Conservation (phyloP, 1,140 invertebrate genomes). For the Drosophila teissieri region DNA sequence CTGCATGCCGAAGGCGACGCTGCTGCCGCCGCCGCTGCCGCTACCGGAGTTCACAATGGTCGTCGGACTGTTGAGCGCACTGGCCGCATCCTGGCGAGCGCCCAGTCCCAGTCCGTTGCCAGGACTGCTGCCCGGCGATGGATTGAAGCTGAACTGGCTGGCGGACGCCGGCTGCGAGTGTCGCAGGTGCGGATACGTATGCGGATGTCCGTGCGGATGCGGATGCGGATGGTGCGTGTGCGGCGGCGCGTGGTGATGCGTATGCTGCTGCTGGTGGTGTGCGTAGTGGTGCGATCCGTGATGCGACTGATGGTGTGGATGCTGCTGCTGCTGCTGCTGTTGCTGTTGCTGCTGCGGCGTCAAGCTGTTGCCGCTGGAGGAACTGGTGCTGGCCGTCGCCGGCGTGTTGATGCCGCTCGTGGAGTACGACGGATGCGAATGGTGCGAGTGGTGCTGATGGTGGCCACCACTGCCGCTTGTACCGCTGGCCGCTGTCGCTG, state of each 20-base stretch:
- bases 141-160: constrained; percentile 71
- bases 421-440: constrained; percentile 50
- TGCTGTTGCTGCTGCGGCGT: constrained; percentile 67
- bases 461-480: constrained; percentile 9
- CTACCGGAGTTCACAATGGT: constrained; percentile 80
- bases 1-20: constrained; percentile 67
- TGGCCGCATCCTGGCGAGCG: constrained; percentile 61
- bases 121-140: constrained; percentile 71
- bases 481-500: neutral
- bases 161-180: constrained; percentile 32
- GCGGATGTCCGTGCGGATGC: constrained; percentile 14
- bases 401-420: constrained; percentile 69
- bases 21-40: constrained; percentile 66
- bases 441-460: constrained; percentile 23
- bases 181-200: constrained; percentile 26
- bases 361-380: constrained; percentile 75
- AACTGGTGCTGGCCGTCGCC: constrained; percentile 75
- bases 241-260: constrained; percentile 30
- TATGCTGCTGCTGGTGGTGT: constrained; percentile 23
- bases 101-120: constrained; percentile 68
- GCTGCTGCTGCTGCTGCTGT: constrained; percentile 46
- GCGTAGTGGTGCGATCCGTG: constrained; percentile 52
- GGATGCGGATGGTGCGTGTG: neutral
- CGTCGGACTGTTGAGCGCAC: constrained; percentile 73
- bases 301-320: constrained; percentile 44